Percentiles rank a stretch among this genome's conserved stretches.
These are phyloP conservation scores for Podarcis muralis DNA, from an alignment of 2,113 vertebrate genomes.

Conservation along the genomic window DNA sequence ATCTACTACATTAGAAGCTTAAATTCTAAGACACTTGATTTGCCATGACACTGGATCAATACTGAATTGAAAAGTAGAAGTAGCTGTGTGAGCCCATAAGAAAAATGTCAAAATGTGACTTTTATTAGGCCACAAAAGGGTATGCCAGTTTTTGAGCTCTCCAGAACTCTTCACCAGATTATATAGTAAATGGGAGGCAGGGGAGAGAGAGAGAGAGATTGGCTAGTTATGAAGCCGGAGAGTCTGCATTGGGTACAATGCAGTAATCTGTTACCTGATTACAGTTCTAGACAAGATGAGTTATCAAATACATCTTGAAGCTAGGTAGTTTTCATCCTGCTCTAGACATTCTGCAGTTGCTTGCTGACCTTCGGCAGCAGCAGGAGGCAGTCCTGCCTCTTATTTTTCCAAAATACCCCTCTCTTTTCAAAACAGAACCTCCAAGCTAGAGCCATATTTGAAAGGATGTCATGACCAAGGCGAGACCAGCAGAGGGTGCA, in stretches of 20 bases:
- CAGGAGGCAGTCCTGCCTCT: background rate
- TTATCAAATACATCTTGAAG: too few species aligned
- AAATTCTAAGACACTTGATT: background rate
- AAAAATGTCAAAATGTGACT: too few species aligned
- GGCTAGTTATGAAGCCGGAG: too few species aligned
- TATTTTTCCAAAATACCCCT: background rate
- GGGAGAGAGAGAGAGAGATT: too few species aligned
- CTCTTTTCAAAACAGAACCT: background rate
- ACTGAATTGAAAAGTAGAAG: background rate
- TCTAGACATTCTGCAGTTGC: background rate
- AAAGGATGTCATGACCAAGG: background rate
- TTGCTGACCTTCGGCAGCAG: background rate
- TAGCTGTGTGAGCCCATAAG: too few species aligned
- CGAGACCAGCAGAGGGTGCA: background rate
- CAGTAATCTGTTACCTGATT: background rate
- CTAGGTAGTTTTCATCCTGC: background rate
- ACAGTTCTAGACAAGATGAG: background rate
- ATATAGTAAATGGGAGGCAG: background rate
- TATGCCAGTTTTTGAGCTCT: background rate
- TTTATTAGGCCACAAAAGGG: background rate
- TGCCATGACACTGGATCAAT: background rate
- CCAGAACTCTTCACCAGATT: background rate
- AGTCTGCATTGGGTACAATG: too few species aligned
- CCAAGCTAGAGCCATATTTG: too few species aligned
- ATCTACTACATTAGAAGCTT: background rate